phyloP scores from a whole-genome alignment of 2,797 vertebrate genomes.

The Sebastes steindachneri region DNA sequence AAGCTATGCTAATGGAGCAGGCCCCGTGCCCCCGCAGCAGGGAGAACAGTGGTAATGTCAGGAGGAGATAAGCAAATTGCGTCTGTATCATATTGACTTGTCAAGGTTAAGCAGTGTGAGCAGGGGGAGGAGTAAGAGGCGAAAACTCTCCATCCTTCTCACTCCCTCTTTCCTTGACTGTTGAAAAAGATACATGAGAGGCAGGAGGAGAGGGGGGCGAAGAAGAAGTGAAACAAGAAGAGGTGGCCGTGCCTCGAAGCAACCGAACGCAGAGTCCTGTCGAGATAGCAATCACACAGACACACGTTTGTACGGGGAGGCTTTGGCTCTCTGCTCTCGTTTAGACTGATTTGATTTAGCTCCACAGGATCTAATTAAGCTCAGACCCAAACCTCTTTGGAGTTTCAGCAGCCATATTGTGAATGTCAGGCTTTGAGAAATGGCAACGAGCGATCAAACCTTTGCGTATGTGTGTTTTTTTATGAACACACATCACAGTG shows the following conservation, averaged over 20 bases:
- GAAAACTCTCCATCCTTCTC: slow-evolving; percentile 53
- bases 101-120: slow-evolving; percentile 85
- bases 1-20: slow-evolving; percentile 79
- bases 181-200: slow-evolving; percentile 49
- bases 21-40: slow-evolving; percentile 74
- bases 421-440: slow-evolving; percentile 82
- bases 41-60: slow-evolving; percentile 83
- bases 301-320: slow-evolving; percentile 53
- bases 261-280: slow-evolving; percentile 46
- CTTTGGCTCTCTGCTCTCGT: slow-evolving; percentile 75
- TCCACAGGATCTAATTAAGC: slow-evolving; percentile 84
- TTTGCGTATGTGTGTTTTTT: slow-evolving; percentile 68
- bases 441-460: slow-evolving; percentile 74
- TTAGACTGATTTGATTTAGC: slow-evolving; percentile 85
- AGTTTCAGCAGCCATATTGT: slow-evolving; percentile 81
- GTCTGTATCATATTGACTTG: slow-evolving; percentile 84
- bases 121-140: slow-evolving; percentile 59
- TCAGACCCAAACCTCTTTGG: slow-evolving; percentile 78
- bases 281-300: slow-evolving; percentile 62
- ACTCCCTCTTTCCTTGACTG: slow-evolving; percentile 51
- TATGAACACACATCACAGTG: slow-evolving; percentile 71
- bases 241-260: slow-evolving; percentile 51
- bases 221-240: slow-evolving; percentile 35
- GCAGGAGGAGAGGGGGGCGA: slow-evolving; percentile 1
- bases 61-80: slow-evolving; percentile 86